Evolutionary conservation across 2,888 invertebrate genomes (phyloP).

Genomic region (Platycnemis pennipes): DNA sequence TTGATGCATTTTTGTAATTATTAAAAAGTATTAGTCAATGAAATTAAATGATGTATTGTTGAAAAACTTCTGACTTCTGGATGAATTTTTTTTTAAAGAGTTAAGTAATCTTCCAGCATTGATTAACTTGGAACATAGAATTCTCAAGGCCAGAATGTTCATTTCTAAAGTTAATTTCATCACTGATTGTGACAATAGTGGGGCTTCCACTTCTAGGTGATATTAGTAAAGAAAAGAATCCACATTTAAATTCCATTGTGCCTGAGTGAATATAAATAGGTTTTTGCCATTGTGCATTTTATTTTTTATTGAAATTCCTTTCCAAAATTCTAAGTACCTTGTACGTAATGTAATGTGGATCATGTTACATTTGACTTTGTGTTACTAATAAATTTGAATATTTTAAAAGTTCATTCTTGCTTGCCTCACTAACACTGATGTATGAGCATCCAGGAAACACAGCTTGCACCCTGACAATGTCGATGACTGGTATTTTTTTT

Average conservation of each 20-base stretch:
- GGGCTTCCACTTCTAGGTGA: conserved; percentile 58
- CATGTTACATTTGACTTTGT: conserved; percentile 70
- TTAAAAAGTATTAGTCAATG: conserved; percentile 65
- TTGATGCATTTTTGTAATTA: conserved; percentile 68
- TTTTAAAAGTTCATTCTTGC: conserved; percentile 70
- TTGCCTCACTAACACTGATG: conserved; percentile 59
- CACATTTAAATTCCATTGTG: conserved; percentile 53
- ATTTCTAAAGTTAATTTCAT: not conserved
- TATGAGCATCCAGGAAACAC: conserved; percentile 21
- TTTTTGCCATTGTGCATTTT: conserved; percentile 54
- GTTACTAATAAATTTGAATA: conserved; percentile 72
- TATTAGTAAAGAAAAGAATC: conserved; percentile 37
- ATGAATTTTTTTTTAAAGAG: conserved; percentile 40
- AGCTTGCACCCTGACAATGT: conserved; percentile 28
- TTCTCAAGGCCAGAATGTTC: conserved; percentile 2
- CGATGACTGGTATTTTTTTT: conserved; percentile 51
- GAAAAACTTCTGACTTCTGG: conserved; percentile 57
- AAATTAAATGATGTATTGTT: conserved; percentile 67
- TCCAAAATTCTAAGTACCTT: conserved; percentile 17
- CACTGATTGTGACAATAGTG: conserved; percentile 64
- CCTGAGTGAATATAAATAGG: conserved; percentile 34
- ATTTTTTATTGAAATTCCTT: conserved; percentile 25
- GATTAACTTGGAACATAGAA: conserved; percentile 39
- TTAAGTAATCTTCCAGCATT: conserved; percentile 25
- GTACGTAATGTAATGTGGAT: conserved; percentile 63